A percentile compares a stretch with the other conserved stretches of the same genome.
These are phyloP conservation scores for Hydrocynus forskahlii DNA, from an alignment of 2,797 vertebrate genomes.

Conservation along the genomic window DNA sequence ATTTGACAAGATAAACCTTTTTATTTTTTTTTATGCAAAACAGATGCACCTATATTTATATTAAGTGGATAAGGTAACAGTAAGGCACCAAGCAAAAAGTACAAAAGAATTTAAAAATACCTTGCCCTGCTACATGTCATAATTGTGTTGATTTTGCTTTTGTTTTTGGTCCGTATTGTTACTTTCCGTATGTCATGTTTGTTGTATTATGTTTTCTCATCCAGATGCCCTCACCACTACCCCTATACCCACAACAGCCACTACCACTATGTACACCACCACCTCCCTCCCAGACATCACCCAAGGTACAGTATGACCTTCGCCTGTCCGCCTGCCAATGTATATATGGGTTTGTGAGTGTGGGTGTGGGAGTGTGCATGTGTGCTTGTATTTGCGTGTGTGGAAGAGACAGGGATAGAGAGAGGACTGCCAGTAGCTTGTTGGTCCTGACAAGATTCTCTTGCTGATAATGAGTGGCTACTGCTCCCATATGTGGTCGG, in stretches of 20 bases:
- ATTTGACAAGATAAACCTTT: not conserved
- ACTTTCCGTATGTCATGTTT: slow-evolving; percentile 81
- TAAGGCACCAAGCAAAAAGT: no score
- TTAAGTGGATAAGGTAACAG: not conserved
- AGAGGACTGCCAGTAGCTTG: slow-evolving; percentile 50
- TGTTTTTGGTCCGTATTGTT: slow-evolving; percentile 63
- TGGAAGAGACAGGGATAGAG: slow-evolving; percentile 28
- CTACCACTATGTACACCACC: slow-evolving; percentile 80
- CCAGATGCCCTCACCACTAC: slow-evolving; percentile 99
- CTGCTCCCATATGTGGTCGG: slow-evolving; percentile 52
- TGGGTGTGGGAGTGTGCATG: slow-evolving; percentile 12
- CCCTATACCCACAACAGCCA: slow-evolving; percentile 93
- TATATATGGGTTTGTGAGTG: slow-evolving; percentile 24
- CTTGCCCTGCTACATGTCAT: not conserved
- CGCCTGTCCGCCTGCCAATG: slow-evolving; percentile 67
- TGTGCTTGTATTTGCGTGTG: slow-evolving; percentile 14
- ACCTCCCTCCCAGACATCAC: slow-evolving; percentile 80
- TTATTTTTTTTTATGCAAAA: no score
- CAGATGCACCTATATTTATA: no score
- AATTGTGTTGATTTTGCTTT: slow-evolving; percentile 13
- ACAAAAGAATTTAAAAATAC: not conserved
- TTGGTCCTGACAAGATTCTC: slow-evolving; percentile 61
- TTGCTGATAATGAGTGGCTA: slow-evolving; percentile 56
- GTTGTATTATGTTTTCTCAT: slow-evolving; percentile 88
- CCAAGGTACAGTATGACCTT: slow-evolving; percentile 87